Evolutionary conservation across 2,888 invertebrate genomes (phyloP).

Genomic region (Calliphora vomitoria): DNA sequence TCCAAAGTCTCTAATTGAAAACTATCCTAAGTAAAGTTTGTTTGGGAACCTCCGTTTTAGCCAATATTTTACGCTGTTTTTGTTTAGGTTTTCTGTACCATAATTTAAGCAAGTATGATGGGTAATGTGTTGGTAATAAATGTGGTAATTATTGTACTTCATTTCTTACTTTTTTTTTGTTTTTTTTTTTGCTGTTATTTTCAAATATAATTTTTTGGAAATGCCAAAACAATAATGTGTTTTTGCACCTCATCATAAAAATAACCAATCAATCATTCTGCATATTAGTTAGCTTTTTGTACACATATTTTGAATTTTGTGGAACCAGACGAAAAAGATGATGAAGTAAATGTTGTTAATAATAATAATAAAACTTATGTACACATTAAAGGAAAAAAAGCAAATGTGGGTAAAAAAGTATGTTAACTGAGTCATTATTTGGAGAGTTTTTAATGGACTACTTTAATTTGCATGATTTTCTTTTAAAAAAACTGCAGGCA

Average conservation of each 20-base stretch:
- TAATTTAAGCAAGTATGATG: slow-evolving; percentile 22
- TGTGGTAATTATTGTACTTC: slow-evolving; percentile 73
- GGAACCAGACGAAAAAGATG: slow-evolving; percentile 17
- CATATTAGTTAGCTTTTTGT: slow-evolving; percentile 40
- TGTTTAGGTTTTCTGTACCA: slow-evolving; percentile 11
- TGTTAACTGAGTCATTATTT: slow-evolving; percentile 6
- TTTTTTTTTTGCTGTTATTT: slow-evolving; percentile 10
- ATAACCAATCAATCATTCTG: slow-evolving; percentile 66
- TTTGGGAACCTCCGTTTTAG: slow-evolving; percentile 45
- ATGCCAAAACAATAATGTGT: slow-evolving; percentile 49
- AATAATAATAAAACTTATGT: not conserved
- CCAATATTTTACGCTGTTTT: not conserved
- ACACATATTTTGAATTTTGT: not conserved
- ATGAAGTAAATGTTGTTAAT: slow-evolving; percentile 32
- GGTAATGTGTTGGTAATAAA: slow-evolving; percentile 64
- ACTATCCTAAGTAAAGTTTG: too few relatives aligned
- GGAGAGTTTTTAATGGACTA: too few relatives aligned
- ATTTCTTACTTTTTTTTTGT: slow-evolving; percentile 26
- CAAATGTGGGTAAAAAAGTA: not conserved
- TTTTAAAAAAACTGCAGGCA: too few relatives aligned
- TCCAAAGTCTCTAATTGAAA: too few relatives aligned
- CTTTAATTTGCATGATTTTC: too few relatives aligned
- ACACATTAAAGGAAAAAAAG: not conserved
- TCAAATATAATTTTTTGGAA: slow-evolving; percentile 17
- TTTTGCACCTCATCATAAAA: slow-evolving; percentile 61